A percentile compares a stretch with the other conserved stretches of the same genome.
phyloP scores from a whole-genome alignment of 2,113 vertebrate genomes.

The Scatophagus argus region DNA sequence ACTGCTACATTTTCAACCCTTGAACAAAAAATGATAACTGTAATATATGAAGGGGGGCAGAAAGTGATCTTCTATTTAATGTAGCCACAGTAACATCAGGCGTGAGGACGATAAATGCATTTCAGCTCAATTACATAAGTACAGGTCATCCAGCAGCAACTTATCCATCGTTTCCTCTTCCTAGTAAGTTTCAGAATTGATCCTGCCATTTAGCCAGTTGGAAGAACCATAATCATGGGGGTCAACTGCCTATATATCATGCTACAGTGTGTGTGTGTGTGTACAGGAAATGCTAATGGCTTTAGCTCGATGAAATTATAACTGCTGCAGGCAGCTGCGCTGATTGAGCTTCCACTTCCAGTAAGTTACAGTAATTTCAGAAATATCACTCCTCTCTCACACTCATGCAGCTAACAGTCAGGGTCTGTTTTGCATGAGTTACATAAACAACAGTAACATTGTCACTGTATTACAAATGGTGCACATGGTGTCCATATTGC shows the following conservation, averaged over 20 bases:
- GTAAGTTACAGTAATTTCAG: neutral
- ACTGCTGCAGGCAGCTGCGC: conserved; percentile 26
- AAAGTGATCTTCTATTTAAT: neutral
- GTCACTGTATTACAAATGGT: neutral
- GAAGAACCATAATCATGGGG: conserved; percentile 1
- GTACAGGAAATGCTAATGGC: conserved; percentile 54
- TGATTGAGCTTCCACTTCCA: conserved; percentile 9
- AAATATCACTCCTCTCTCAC: neutral
- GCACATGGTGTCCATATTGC: neutral
- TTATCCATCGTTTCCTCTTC: neutral
- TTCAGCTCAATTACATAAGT: conserved; percentile 23
- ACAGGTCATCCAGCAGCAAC: conserved; percentile 13
- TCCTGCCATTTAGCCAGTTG: conserved; percentile 36
- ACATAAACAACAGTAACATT: neutral
- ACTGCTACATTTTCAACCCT: neutral
- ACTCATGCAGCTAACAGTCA: neutral
- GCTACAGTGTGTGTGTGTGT: conserved; percentile 43
- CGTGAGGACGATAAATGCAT: neutral
- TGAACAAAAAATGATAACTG: neutral
- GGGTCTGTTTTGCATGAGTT: neutral
- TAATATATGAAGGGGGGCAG: neutral
- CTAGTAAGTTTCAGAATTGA: conserved; percentile 20
- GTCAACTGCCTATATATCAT: conserved; percentile 40
- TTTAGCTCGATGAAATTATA: conserved; percentile 41
- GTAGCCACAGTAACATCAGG: neutral